Evolutionary conservation across 30 jellyfish, hydroid and myxozoan species (phyloP).

Genomic region (Aurelia aurita complex sp. Pacific): DNA sequence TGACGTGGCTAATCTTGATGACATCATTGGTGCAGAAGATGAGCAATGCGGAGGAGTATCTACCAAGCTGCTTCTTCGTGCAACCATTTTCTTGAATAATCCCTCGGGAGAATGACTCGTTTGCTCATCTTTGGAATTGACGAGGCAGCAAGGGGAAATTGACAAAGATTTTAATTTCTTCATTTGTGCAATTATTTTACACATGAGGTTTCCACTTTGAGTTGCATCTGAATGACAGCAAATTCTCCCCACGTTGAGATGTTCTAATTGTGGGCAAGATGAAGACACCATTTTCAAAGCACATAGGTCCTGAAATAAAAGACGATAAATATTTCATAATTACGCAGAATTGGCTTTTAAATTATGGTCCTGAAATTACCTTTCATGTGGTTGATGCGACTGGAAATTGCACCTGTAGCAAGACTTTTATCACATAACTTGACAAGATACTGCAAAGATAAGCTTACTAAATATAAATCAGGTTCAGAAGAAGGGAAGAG

Average conservation of each 20-base stretch:
- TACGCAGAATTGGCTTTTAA: no score
- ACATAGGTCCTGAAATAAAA: conserved; percentile 76
- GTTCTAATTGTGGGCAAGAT: conserved; percentile 58
- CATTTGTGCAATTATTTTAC: conserved; percentile 54
- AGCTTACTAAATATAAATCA: no score
- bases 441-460: no score
- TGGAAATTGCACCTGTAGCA: no score
- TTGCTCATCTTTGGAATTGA: conserved; percentile 3
- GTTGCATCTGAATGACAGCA: conserved; percentile 71
- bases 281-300: conserved; percentile 79
- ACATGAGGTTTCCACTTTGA: conserved; percentile 38
- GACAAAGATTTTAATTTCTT: conserved; percentile 62
- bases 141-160: conserved; percentile 85
- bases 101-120: background rate
- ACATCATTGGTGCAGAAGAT: background rate
- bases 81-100: background rate
- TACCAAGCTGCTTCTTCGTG: conserved; percentile 23
- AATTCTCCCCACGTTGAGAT: conserved; percentile 77
- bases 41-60: background rate
- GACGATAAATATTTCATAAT: background rate
- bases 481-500: no score
- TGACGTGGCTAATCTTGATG: background rate
- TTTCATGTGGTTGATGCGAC: no score
- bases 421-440: no score
- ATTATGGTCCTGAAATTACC: no score